Evolutionary conservation across 2,113 vertebrate genomes (phyloP), one percentile per base, ranked within the genome.

Genomic region (Osmerus eperlanus): DNA sequence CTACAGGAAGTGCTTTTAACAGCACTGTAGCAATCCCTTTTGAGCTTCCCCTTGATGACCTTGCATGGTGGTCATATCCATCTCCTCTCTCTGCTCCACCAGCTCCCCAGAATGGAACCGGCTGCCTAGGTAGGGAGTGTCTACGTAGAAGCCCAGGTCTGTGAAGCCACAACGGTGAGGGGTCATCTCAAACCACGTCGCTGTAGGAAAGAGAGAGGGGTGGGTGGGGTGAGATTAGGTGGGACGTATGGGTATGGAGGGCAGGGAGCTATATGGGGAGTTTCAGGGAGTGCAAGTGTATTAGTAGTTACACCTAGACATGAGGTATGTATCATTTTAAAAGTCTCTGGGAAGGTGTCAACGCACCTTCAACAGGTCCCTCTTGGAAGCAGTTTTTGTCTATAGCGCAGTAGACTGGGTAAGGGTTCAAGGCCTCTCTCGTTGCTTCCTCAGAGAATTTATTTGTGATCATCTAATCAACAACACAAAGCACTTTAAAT

Each of bases 101-200:
- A 89, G 71, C 16, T 65, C 28, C 65, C 85, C 84, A 0, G 1
- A 54, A 8, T 87, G 16, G 28, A 86, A 87, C 25, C 29, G 80
- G 75, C 85, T 85, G 7, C 81, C 83, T 76, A 89, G 67, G 0
- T 83, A 63, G 63, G 85, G 81, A 0, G 84, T 88, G 18, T 85
- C 29, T 0, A 87, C 3, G 29, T 84, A 87, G 41, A 86, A 16
- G 4, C 67, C 85, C 61, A 89, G 2, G 62, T 88, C 88, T 6
- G 85, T 75, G 62, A 89, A 89, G 18, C 88, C 88, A 0, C 76
- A 81, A 59, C 86, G 80, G 0, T 89, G 84, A 19, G 88, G 88
- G 3, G 54, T 88, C 52, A 86, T 0, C 63, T 89, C 88, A 4
- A 89, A 84, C 86, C 88, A 89, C 25, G 76, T 19, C 8, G 21